Conservation (phyloP, 1,140 invertebrate genomes). For the Zaprionus tsacasi region DNA sequence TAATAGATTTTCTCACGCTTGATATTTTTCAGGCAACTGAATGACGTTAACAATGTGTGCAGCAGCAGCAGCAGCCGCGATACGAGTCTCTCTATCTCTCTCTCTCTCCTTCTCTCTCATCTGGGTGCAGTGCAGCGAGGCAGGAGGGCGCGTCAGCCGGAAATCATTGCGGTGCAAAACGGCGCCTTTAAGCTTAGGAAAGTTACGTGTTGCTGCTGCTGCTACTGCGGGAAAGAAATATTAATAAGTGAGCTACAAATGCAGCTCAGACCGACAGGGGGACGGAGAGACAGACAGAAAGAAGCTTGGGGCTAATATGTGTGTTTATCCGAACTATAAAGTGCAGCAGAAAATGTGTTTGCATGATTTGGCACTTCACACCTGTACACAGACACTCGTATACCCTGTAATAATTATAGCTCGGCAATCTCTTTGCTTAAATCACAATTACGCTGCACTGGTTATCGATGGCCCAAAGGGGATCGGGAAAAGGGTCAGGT, state of each 20-base stretch:
- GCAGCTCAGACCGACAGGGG: conserved; percentile 26
- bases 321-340: conserved; percentile 70
- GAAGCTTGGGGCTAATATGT: conserved; percentile 56
- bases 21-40: conserved; percentile 78
- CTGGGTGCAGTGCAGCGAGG: conserved; percentile 46
- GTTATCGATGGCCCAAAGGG: not conserved
- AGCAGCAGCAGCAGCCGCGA: conserved; percentile 19
- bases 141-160: conserved; percentile 55
- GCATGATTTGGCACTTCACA: conserved; percentile 77
- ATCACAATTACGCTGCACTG: conserved; percentile 43
- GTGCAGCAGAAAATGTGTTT: conserved; percentile 62
- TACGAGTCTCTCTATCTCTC: conserved; percentile 16
- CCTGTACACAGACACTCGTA: conserved; percentile 47
- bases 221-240: conserved; percentile 52
- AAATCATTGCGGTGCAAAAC: conserved; percentile 71
- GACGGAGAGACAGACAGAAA: no score
- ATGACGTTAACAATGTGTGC: conserved; percentile 82
- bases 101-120: conserved; percentile 11
- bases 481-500: not conserved
- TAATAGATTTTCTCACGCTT: conserved; percentile 82
- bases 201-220: conserved; percentile 67
- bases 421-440: conserved; percentile 65
- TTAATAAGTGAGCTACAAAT: conserved; percentile 73
- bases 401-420: conserved; percentile 31
- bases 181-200: conserved; percentile 66